Percentiles rank a stretch among this genome's conserved stretches.
Conservation (phyloP, 2,113 vertebrate species). For the Ophiodon elongatus region DNA sequence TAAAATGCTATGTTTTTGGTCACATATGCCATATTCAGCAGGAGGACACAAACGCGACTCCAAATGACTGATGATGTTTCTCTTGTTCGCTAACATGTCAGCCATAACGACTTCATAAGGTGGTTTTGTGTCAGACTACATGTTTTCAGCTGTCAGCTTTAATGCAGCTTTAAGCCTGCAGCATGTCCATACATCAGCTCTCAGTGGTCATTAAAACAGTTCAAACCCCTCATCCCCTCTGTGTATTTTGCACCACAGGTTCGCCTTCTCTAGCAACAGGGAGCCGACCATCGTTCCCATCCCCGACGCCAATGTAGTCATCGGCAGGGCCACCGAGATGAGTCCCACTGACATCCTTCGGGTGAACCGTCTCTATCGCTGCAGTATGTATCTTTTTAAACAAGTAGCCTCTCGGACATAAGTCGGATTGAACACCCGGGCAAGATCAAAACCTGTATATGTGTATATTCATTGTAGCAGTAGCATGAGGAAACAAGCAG, state of each 20-base stretch:
- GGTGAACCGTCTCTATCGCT: constrained; percentile 75
- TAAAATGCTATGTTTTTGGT: no score
- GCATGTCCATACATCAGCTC: neutral
- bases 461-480: neutral
- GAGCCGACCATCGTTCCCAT: constrained; percentile 73
- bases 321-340: constrained; percentile 74
- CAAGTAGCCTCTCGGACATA: neutral
- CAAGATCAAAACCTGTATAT: neutral
- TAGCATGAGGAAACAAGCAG: neutral
- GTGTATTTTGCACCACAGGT: constrained; percentile 54
- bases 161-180: neutral
- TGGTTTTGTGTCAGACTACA: no score
- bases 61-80: neutral
- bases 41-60: neutral
- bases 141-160: no score
- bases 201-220: neutral
- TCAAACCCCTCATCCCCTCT: neutral
- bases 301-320: constrained; percentile 39
- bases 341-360: constrained; percentile 72
- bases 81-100: neutral
- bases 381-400: constrained; percentile 55
- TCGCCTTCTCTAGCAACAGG: constrained; percentile 74
- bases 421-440: no score
- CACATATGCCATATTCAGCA: no score
- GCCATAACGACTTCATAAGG: no score